Evolutionary conservation across 2,888 invertebrate genomes (phyloP).

Genomic region (Lochmaea crataegi): DNA sequence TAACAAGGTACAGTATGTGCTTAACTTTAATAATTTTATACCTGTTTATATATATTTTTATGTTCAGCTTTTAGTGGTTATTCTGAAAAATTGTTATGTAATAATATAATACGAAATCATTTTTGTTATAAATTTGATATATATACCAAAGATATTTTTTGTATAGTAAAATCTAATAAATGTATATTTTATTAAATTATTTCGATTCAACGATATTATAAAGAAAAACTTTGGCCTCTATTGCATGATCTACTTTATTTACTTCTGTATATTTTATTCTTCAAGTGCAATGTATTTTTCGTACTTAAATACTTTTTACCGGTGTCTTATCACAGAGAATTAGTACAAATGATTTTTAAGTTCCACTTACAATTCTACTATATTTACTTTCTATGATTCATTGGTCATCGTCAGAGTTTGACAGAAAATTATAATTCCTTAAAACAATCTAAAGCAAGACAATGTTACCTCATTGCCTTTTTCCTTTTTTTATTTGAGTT

Average conservation of each 20-base stretch:
- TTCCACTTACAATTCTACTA: too few relatives aligned
- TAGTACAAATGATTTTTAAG: too few relatives aligned
- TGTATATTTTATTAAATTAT: slow-evolving; percentile 60
- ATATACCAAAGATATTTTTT: slow-evolving; percentile 66
- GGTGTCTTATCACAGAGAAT: slow-evolving; percentile 1
- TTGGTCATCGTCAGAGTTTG: too few relatives aligned
- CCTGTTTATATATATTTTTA: background rate
- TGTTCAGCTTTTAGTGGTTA: slow-evolving; percentile 41
- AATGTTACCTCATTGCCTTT: too few relatives aligned
- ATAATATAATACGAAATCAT: slow-evolving; percentile 47
- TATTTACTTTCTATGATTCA: too few relatives aligned
- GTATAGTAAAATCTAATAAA: slow-evolving; percentile 59
- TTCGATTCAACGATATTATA: slow-evolving; percentile 53
- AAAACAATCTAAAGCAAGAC: too few relatives aligned
- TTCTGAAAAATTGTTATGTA: slow-evolving; percentile 54
- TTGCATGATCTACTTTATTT: slow-evolving; percentile 39
- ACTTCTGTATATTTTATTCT: slow-evolving; percentile 42
- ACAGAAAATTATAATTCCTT: too few relatives aligned
- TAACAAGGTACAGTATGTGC: background rate
- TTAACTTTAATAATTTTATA: background rate
- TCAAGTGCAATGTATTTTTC: slow-evolving; percentile 50
- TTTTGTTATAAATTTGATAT: slow-evolving; percentile 62
- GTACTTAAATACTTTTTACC: slow-evolving; percentile 49
- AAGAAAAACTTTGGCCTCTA: slow-evolving; percentile 44
- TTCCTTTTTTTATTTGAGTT: too few relatives aligned